phyloP scores from a whole-genome alignment of 2,797 vertebrate genomes.

The Muscicapa striata region DNA sequence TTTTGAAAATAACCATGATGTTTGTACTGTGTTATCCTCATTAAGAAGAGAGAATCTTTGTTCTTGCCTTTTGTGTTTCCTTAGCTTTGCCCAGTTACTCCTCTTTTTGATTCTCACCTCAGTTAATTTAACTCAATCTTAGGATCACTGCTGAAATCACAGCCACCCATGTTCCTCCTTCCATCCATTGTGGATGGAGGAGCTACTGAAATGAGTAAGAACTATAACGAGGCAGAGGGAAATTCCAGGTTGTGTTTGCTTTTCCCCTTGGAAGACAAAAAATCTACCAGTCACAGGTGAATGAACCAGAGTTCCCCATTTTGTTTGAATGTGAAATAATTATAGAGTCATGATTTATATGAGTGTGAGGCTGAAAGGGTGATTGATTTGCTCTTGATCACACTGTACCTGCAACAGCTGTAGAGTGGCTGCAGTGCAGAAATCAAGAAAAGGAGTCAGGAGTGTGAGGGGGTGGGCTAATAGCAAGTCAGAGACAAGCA shows the following conservation, averaged over 20 bases:
- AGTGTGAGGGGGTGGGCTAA: background rate
- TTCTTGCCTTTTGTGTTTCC: background rate
- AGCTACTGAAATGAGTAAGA: background rate
- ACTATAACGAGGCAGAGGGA: background rate
- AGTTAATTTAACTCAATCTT: background rate
- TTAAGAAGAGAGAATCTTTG: background rate
- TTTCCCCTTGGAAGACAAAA: background rate
- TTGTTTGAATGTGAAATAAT: background rate
- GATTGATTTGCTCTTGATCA: background rate
- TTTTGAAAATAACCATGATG: background rate
- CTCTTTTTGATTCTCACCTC: background rate
- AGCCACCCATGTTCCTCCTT: background rate
- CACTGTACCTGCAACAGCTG: background rate
- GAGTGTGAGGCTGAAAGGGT: background rate
- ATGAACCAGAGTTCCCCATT: accelerated
- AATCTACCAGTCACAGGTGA: background rate
- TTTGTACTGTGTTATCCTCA: background rate
- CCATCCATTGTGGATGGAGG: background rate
- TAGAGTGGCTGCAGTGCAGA: background rate
- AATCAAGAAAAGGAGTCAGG: background rate
- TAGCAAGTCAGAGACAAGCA: background rate
- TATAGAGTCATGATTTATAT: background rate
- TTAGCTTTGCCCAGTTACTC: background rate
- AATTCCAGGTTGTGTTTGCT: background rate
- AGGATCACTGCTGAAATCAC: background rate